These are phyloP conservation scores for Drosophila planitibia DNA, from an alignment of 2,888 invertebrate genomes.

Conservation along the genomic window DNA sequence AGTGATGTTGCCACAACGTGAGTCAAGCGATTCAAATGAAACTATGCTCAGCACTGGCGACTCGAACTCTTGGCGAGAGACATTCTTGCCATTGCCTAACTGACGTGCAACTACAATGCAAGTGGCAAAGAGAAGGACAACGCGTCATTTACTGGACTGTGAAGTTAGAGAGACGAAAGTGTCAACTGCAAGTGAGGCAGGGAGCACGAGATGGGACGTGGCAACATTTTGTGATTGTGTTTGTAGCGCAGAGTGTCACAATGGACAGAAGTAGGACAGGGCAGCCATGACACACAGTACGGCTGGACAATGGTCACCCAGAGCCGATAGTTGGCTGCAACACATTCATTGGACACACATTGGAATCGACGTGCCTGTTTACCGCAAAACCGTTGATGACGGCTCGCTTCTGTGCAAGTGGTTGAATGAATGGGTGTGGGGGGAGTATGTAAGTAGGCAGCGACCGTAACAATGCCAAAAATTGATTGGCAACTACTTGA, in stretches of 20 bases:
- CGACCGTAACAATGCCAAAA: conserved; percentile 67
- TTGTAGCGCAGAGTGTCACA: conserved; percentile 73
- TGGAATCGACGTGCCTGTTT: conserved; percentile 79
- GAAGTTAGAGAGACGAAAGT: conserved; percentile 52
- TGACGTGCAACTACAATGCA: conserved; percentile 51
- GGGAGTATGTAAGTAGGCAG: conserved; percentile 26
- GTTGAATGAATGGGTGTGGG: not conserved
- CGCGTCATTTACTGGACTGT: conserved; percentile 48
- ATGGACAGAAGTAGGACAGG: conserved; percentile 46
- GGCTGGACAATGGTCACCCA: conserved; percentile 22
- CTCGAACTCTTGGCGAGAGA: conserved; percentile 31
- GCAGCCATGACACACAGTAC: conserved; percentile 13
- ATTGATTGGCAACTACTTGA: conserved; percentile 77
- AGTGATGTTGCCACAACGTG: conserved; percentile 60
- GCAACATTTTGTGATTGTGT: conserved; percentile 68
- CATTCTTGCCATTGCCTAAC: conserved; percentile 58
- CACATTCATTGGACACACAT: conserved; percentile 62
- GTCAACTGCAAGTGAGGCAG: conserved; percentile 67
- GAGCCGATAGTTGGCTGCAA: conserved; percentile 63
- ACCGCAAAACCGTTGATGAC: conserved; percentile 72
- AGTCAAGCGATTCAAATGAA: conserved; percentile 44
- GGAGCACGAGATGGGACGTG: conserved; percentile 24
- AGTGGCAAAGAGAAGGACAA: conserved; percentile 55
- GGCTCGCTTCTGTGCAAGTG: conserved; percentile 12
- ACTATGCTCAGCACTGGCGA: conserved; percentile 23